These are phyloP conservation scores for Pelecanus crispus DNA, from an alignment of 2,113 vertebrate genomes.

Conservation along the genomic window DNA sequence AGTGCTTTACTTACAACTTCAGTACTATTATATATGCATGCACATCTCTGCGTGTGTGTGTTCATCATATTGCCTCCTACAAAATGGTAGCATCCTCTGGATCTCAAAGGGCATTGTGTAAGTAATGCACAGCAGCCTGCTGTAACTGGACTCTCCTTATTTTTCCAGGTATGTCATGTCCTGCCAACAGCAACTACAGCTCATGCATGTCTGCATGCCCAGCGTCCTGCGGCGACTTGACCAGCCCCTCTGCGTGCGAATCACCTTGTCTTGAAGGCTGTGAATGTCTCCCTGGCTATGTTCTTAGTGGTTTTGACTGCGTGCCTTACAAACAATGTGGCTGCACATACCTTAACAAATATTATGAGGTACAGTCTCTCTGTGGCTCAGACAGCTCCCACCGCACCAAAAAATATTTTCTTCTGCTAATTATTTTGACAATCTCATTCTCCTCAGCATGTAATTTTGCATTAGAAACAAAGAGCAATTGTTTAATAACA, in stretches of 20 bases:
- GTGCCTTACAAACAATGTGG: slow-evolving; percentile 69
- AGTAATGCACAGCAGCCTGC: not conserved
- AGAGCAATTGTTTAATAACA: not conserved
- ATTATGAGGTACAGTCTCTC: slow-evolving; percentile 42
- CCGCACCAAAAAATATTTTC: not conserved
- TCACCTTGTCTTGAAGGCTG: slow-evolving; percentile 63
- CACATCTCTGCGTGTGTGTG: not conserved
- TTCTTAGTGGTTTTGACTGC: slow-evolving; percentile 60
- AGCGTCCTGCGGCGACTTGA: slow-evolving; percentile 52
- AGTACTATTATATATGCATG: not conserved
- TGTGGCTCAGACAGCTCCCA: not conserved
- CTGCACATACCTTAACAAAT: slow-evolving; percentile 55
- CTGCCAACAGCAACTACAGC: slow-evolving; percentile 61
- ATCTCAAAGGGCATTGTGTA: not conserved
- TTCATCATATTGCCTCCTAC: not conserved
- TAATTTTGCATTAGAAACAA: not conserved
- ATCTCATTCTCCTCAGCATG: not conserved
- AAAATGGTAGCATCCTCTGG: not conserved
- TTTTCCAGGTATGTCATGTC: slow-evolving; percentile 41
- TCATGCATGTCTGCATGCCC: slow-evolving; percentile 62
- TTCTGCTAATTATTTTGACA: not conserved
- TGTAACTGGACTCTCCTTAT: not conserved
- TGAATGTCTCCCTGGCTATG: slow-evolving; percentile 63
- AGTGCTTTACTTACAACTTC: not conserved
- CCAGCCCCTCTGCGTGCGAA: slow-evolving; percentile 58